Evolutionary conservation across 2,113 vertebrate genomes (phyloP).

Genomic region (Micronycteris hirsuta): DNA sequence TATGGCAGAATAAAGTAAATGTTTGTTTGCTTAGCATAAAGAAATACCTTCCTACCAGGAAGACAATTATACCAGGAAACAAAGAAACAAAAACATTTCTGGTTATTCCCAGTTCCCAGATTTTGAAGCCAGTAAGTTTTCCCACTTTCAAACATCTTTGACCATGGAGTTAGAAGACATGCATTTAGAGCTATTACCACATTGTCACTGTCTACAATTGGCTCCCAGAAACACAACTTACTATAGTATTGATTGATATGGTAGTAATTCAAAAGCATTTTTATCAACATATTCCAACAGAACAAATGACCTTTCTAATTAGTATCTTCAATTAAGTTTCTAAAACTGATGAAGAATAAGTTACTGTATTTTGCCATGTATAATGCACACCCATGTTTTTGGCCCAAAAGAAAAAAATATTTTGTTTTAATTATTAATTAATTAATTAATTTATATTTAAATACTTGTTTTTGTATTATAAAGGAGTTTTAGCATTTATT

Average conservation of each 20-base stretch:
- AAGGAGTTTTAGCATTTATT: too few relatives aligned
- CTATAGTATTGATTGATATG: not conserved
- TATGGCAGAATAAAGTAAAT: not conserved
- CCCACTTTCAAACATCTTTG: not conserved
- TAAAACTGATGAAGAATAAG: slow-evolving; percentile 21
- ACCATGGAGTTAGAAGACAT: not conserved
- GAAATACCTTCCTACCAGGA: not conserved
- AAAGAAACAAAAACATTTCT: not conserved
- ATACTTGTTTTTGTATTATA: too few relatives aligned
- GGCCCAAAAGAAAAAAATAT: too few relatives aligned
- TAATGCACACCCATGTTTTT: too few relatives aligned
- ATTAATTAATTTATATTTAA: too few relatives aligned
- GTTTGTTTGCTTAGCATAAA: not conserved
- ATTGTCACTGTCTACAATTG: not conserved
- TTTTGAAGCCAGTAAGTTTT: not conserved
- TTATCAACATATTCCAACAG: slow-evolving; percentile 30
- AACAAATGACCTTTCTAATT: slow-evolving; percentile 38
- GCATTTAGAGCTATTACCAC: not conserved
- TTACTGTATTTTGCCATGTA: not conserved
- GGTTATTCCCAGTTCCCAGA: not conserved
- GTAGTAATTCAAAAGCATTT: slow-evolving; percentile 16
- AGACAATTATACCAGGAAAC: not conserved
- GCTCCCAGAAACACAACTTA: not conserved
- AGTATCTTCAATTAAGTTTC: slow-evolving; percentile 47
- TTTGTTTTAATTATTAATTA: too few relatives aligned